phyloP scores from a whole-genome alignment of 2,888 invertebrate genomes.

The Antheraea yamamai region DNA sequence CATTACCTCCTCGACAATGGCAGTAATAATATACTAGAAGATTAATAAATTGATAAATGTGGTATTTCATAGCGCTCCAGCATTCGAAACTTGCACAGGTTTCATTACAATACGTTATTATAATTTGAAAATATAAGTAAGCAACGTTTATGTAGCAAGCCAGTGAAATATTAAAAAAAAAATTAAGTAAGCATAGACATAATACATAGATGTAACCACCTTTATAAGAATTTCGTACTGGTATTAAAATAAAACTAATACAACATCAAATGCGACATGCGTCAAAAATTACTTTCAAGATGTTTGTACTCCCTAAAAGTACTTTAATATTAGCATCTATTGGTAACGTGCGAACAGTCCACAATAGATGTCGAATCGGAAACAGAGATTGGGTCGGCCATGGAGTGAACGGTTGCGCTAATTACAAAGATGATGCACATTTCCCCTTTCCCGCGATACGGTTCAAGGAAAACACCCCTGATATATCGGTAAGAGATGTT shows the following conservation, averaged over 20 bases:
- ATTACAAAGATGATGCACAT: slow-evolving; percentile 81
- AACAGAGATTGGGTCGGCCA: slow-evolving; percentile 85
- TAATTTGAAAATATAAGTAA: not conserved
- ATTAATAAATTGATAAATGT: not conserved
- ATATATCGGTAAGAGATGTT: slow-evolving; percentile 70
- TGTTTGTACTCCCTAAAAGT: slow-evolving; percentile 30
- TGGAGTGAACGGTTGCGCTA: slow-evolving; percentile 82
- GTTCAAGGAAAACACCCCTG: slow-evolving; percentile 83
- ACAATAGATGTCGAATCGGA: slow-evolving; percentile 74
- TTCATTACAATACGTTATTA: not conserved
- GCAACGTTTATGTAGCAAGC: no score
- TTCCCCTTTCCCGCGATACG: slow-evolving; percentile 85
- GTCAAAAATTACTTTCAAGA: slow-evolving; percentile 26
- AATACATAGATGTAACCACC: not conserved
- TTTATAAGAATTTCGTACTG: not conserved
- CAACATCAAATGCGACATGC: not conserved
- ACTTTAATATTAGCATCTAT: slow-evolving; percentile 24
- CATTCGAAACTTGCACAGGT: not conserved
- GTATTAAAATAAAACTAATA: not conserved
- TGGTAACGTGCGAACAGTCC: slow-evolving; percentile 41
- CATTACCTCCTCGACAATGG: no score
- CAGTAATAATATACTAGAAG: no score
- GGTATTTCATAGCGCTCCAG: not conserved
- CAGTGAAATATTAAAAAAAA: not conserved
- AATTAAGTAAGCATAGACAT: not conserved